Evolutionary conservation across 2,888 invertebrate species (phyloP), one percentile per base, ranked within the genome.

Genomic region (Drosophila melanosoma): DNA sequence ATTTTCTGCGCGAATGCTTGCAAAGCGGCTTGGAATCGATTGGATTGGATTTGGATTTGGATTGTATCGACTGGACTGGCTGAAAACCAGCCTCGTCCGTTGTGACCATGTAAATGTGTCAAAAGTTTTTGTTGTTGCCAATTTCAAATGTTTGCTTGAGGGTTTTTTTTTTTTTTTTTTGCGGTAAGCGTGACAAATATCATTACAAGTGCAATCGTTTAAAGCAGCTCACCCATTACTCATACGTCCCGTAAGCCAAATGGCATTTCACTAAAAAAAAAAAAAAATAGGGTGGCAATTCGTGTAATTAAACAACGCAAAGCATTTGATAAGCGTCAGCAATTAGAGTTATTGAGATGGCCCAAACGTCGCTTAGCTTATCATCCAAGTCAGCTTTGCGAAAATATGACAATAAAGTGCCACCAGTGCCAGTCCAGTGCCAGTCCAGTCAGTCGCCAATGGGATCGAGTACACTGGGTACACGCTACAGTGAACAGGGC

Each of bases 341-440:
- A 85, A 85, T 90, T 90, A 85, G 67, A 77, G 62, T 71, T 81
- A 88, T 80, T 77, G 78, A 88, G 85, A 77, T 71, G 77, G 61
- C 82, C 64, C 64, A 63, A 77, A 64, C 71, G 81, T 83, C 67
- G 72, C 59, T 74, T 62, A 62, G 69, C 70, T 78, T 83, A 74
- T 87, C 82, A 67, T 64, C 59, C 42, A 45, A 63, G 63, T 75
- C 69, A 73, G 73, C 68, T 75, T 73, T 60, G 60, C 40, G 20
- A 72, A 73, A 83, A 69, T 83, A 76, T 81, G 77, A 74, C 77
- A 86, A 79, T 82, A 71, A 70, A 66, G 20, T 51, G 63, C 23
- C 45, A 45, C 20, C 36, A 26, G 29, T 26, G 26, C 29, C 29
- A 29, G 29, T 29, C 29, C 26, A 26, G 26, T 3, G n/a, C 26